Conservation (phyloP, 2,113 vertebrate genomes). For the Nanorana parkeri region DNA sequence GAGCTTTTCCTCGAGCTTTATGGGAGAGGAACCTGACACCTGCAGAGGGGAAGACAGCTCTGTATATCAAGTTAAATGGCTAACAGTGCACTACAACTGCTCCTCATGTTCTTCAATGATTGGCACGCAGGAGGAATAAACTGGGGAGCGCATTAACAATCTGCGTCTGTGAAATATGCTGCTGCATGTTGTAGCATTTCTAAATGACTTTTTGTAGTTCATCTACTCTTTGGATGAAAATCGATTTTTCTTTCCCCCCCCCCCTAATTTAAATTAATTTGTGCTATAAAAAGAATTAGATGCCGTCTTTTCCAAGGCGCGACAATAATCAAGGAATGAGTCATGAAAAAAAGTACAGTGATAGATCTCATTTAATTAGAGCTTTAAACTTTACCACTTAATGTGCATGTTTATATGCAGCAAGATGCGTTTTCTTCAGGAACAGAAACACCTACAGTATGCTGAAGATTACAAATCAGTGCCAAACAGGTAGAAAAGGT, state of each 20-base stretch:
- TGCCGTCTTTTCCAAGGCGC: neutral
- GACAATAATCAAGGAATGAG: neutral
- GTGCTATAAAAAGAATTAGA: neutral
- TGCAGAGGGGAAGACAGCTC: neutral
- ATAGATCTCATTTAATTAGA: neutral
- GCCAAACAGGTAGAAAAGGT: too few species aligned
- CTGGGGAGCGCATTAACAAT: neutral
- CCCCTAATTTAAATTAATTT: neutral
- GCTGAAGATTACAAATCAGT: too few species aligned
- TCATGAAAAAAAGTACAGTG: neutral
- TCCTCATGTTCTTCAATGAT: constrained; percentile 4
- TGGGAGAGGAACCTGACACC: neutral
- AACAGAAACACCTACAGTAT: too few species aligned
- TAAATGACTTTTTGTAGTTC: neutral
- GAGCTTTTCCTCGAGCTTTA: neutral
- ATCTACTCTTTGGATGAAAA: neutral
- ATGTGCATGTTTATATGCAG: too few species aligned
- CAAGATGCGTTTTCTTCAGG: too few species aligned
- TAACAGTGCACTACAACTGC: neutral
- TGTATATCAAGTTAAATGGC: constrained; percentile 30
- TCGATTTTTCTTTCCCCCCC: too few species aligned
- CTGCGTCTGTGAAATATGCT: neutral
- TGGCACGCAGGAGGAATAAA: neutral
- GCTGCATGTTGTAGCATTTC: neutral
- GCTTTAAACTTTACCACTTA: neutral